Base-by-base conservation (phyloP, 92 coral and sea anemone species). In the Heteractis magnifica region DNA sequence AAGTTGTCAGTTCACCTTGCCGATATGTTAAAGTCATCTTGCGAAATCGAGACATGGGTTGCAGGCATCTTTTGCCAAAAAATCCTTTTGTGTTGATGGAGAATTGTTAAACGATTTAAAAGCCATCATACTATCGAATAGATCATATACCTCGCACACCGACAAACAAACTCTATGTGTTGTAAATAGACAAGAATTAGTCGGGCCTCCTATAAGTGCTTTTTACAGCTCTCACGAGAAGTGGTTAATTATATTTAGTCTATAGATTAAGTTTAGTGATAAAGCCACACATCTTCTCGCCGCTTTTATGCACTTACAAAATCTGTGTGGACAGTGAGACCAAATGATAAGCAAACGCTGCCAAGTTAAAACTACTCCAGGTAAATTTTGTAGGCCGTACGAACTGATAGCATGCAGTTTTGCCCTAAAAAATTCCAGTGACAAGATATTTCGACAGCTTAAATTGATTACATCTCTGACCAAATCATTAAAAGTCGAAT, bases 121-220 rank as follows among this genome's bases (percentile, higher is more conserved):
- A 68, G 49, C 73, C 14, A 68, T 68, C 73, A 23, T 23, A 13
- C 73, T 12, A 23, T 68, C 23, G 50, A 0, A 64, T 21, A 64
- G 71, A 64, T 68, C 16, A 23, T 68, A 10, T 26, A 8, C 6
- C 20, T 16, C 9, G 9, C 10, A 68, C 73, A 26, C 21, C 73
- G 73, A 68, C 73, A 68, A 68, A 68, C 73, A 23, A 68, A 68
- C 44, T 20, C 4, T 48, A 10, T 23, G 6, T 12, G 12, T 62
- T 20, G 14, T 68, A 68, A 68, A 26, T 68, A 68, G 73, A 68
- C 73, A 68, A 20, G 58, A 21, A 10, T 68, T 68, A 68, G 73
- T 68, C 73, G 73, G 49, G 73, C 49, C 49, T 12, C 21, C 3
- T 14, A 6, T 7, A 26, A 68, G 15, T 8, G 73, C 73, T 68